These are phyloP conservation scores for Atherix ibis DNA, from an alignment of 2,888 invertebrate species.

Conservation along the genomic window DNA sequence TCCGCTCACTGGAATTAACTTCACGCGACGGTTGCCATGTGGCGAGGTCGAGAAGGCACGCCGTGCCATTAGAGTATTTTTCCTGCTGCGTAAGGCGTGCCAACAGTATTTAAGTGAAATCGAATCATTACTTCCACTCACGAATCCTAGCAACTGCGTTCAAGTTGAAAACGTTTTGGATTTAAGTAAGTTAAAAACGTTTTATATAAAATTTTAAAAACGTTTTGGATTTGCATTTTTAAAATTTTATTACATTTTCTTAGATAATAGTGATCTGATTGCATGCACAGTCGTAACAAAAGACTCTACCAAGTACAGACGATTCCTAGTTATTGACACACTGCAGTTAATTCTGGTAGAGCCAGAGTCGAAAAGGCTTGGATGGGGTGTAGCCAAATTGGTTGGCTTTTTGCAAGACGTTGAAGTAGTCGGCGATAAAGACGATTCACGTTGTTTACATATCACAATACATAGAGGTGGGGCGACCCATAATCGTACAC, in stretches of 20 bases:
- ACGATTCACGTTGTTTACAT: slow-evolving; percentile 89
- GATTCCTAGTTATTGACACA: slow-evolving; percentile 93
- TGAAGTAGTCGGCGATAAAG: slow-evolving; percentile 89
- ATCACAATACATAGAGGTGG: slow-evolving; percentile 77
- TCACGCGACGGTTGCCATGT: slow-evolving; percentile 85
- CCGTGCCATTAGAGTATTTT: slow-evolving; percentile 83
- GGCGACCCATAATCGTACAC: slow-evolving; percentile 50
- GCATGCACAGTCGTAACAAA: slow-evolving; percentile 87
- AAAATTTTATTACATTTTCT: too few relatives aligned
- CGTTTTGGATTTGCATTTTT: too few relatives aligned
- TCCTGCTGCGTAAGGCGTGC: slow-evolving; percentile 68
- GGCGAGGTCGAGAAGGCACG: slow-evolving; percentile 86
- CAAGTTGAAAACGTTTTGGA: slow-evolving; percentile 90
- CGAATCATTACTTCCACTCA: slow-evolving; percentile 78
- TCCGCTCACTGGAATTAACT: slow-evolving; percentile 88
- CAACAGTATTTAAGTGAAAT: slow-evolving; percentile 62
- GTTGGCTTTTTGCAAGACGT: slow-evolving; percentile 93
- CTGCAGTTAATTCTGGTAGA: slow-evolving; percentile 94
- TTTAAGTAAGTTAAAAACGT: slow-evolving; percentile 55
- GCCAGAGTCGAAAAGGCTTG: slow-evolving; percentile 83
- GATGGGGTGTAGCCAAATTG: slow-evolving; percentile 95
- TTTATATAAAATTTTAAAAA: slow-evolving; percentile 3
- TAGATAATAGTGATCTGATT: slow-evolving; percentile 95
- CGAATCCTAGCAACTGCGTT: slow-evolving; percentile 74
- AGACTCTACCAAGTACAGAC: slow-evolving; percentile 73